Evolutionary conservation across 2,113 vertebrate species (phyloP).

Genomic region (Anhinga rufa): DNA sequence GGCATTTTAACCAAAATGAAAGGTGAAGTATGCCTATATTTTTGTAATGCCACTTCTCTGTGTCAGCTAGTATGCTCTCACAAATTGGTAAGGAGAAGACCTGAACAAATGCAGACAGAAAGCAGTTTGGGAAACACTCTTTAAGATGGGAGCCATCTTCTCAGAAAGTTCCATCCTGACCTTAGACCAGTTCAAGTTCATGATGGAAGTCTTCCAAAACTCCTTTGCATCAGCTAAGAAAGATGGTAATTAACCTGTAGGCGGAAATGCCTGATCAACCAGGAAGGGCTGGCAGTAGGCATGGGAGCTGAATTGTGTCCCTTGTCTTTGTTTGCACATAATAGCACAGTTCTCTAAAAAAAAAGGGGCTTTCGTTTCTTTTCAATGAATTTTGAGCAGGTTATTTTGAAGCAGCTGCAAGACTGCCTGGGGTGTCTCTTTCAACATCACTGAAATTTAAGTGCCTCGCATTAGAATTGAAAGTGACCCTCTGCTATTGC

Average conservation of each 20-base stretch:
- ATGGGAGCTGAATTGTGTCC: neutral
- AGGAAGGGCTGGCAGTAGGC: neutral
- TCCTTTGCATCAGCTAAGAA: neutral
- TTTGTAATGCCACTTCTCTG: neutral
- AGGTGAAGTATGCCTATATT: neutral
- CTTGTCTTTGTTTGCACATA: neutral
- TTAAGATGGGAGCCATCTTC: neutral
- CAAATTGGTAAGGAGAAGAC: neutral
- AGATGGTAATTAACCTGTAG: neutral
- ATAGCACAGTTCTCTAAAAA: neutral
- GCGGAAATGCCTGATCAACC: neutral
- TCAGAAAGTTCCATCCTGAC: neutral
- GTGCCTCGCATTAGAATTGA: neutral
- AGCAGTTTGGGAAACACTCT: neutral
- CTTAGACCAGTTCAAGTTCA: neutral
- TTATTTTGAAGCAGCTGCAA: neutral
- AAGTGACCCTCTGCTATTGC: constrained; percentile 1
- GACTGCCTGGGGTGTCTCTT: neutral
- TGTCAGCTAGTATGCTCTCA: neutral
- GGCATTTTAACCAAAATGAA: neutral
- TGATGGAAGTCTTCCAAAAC: neutral
- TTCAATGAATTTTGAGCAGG: neutral
- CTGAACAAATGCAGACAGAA: neutral
- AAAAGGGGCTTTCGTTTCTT: neutral
- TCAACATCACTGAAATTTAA: neutral